Base-by-base conservation (phyloP, 2,888 invertebrate genomes). In the Argynnis bischoffii region DNA sequence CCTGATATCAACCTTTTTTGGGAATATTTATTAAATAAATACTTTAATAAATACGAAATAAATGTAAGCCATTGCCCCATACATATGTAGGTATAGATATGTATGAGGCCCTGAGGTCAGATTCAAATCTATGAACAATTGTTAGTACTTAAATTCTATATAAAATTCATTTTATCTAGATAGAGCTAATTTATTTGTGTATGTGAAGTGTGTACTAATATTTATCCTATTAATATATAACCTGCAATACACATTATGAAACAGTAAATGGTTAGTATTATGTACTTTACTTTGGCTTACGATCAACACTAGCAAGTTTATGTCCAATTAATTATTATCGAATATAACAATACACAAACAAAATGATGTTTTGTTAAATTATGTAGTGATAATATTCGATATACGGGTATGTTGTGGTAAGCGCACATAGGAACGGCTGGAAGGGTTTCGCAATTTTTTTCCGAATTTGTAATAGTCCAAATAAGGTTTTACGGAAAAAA, bases 241-340 rank as follows among this genome's bases (percentile, higher is more conserved):
- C 46, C 11, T 26, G 41, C 46, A 63, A 63, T 46, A 54, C 53
- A 63, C 67, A 54, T 68, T 70, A 61, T 46, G 63, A 59, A 68
- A 65, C 55, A 50, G 64, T 71, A 75, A 73, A 75, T 74, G 70
- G 68, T 72, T 70, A 60, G 60, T 70, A 73, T 68, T 70, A 61
- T 63, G 55, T n/a, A 26, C 69, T 60, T 63, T 69, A 72, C 73
- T 71, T 59, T 55, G n/a, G 41, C 4, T 64, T 41, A 69, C 65
- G 47, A 65, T 50, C 60, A 54, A 47, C 61, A 48, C 66, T 69
- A 50, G 64, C 60, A 60, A 35, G 46, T 53, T 67, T 54, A 53
- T 18, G 66, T 61, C 55, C 55, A 57, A 69, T 69, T 67, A 66
- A 69, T 59, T 69, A 69, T 67, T 65, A 71, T 67, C 67, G 64